These are phyloP conservation scores for Lathamus discolor DNA, from an alignment of 2,113 vertebrate genomes.

Conservation along the genomic window DNA sequence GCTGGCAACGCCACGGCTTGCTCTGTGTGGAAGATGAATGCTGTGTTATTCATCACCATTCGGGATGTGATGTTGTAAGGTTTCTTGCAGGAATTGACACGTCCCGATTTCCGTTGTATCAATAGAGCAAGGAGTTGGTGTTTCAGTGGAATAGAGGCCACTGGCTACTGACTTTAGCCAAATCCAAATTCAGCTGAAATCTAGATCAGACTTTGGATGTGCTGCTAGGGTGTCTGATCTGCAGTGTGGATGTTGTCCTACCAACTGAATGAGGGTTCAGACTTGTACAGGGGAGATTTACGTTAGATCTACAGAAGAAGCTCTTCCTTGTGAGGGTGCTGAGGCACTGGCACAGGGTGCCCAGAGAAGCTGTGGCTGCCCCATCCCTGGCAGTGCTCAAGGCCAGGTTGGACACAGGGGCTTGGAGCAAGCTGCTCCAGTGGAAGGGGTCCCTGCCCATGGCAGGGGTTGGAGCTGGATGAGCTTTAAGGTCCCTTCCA, in stretches of 20 bases:
- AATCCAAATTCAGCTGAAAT: background rate
- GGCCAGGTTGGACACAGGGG: too few species aligned
- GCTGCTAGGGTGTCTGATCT: accelerated
- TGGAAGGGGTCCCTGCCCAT: accelerated
- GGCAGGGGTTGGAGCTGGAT: background rate
- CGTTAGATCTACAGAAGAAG: background rate
- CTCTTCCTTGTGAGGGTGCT: background rate
- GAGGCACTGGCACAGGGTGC: background rate
- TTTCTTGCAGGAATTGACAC: background rate
- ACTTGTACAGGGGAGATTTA: background rate
- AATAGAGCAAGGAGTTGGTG: too few species aligned
- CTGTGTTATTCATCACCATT: background rate
- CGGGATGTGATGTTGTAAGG: background rate
- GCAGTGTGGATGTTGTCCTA: accelerated
- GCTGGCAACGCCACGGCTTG: background rate
- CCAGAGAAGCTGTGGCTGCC: background rate
- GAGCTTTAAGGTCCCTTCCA: background rate
- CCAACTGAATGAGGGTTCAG: background rate
- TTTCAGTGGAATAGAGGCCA: accelerated
- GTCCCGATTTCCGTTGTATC: background rate
- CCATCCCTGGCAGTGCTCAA: background rate
- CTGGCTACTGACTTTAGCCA: background rate
- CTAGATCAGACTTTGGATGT: background rate
- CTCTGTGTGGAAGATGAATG: background rate
- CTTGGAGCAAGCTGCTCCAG: background rate